Conservation (phyloP, 2,888 invertebrate genomes). For the Agrochola lychnidis region DNA sequence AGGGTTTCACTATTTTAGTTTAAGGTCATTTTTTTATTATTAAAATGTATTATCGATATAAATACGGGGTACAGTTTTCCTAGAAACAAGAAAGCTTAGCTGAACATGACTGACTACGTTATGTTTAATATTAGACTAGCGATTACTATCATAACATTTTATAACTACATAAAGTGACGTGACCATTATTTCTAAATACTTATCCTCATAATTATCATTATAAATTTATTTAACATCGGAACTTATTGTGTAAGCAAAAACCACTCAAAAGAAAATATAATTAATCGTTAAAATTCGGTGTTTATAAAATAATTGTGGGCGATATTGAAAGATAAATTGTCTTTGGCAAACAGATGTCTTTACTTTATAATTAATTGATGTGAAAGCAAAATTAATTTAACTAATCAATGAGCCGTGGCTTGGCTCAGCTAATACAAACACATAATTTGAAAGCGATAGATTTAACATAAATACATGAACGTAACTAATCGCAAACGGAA, state of each 20-base stretch:
- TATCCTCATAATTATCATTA: neutral
- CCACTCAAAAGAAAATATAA: constrained; percentile 29
- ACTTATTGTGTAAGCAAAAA: constrained; percentile 1
- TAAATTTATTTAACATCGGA: neutral
- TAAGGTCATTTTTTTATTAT: neutral
- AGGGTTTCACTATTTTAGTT: neutral
- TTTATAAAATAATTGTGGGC: constrained; percentile 47
- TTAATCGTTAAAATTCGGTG: constrained; percentile 23
- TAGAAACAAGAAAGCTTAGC: neutral
- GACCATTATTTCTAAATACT: neutral
- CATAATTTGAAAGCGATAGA: constrained; percentile 10
- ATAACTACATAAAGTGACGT: neutral
- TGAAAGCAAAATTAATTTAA: constrained; percentile 36
- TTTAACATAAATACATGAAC: constrained; percentile 9
- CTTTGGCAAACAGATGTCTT: constrained; percentile 34
- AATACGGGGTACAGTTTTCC: neutral
- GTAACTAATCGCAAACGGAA: neutral
- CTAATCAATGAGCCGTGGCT: constrained; percentile 37
- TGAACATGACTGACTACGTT: too few relatives aligned
- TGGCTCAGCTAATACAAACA: constrained; percentile 23
- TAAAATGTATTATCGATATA: neutral
- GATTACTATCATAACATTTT: neutral
- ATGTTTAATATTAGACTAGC: neutral
- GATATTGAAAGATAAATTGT: constrained; percentile 40
- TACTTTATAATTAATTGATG: constrained; percentile 41